phyloP scores from a whole-genome alignment of 2,797 vertebrate genomes.

The Amniataba percoides region DNA sequence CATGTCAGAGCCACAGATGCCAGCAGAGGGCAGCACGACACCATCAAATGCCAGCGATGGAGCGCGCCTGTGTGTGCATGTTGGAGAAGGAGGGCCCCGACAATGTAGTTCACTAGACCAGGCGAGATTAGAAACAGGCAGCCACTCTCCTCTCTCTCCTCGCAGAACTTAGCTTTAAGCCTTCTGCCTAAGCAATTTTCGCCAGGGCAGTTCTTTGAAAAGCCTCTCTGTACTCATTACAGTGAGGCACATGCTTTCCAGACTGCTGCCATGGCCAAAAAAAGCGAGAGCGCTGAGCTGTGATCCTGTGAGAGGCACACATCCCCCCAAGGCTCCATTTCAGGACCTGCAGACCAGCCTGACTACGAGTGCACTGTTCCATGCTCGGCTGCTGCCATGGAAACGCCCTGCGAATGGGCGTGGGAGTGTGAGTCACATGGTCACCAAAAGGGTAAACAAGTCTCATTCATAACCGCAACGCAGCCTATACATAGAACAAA shows the following conservation, averaged over 20 bases:
- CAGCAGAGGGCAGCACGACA: conserved; percentile 80
- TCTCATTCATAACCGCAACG: conserved; percentile 85
- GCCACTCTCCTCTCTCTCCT: conserved; percentile 28
- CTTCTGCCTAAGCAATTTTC: conserved; percentile 41
- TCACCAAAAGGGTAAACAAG: conserved; percentile 85
- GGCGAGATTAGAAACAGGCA: conserved; percentile 72
- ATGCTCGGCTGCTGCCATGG: conserved; percentile 82
- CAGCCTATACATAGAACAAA: conserved; percentile 58
- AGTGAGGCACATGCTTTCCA: conserved; percentile 59
- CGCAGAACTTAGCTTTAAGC: conserved; percentile 53
- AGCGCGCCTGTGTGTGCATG: conserved; percentile 52
- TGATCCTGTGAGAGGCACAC: conserved; percentile 68
- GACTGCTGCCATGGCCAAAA: conserved; percentile 68
- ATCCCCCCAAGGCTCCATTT: conserved; percentile 75
- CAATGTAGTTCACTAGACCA: conserved; percentile 77
- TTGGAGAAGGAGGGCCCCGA: conserved; percentile 45
- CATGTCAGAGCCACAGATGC: background rate
- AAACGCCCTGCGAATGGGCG: conserved; percentile 81
- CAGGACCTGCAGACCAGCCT: conserved; percentile 70
- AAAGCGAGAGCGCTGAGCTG: conserved; percentile 59
- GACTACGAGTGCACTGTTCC: conserved; percentile 75
- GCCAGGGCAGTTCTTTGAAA: conserved; percentile 66
- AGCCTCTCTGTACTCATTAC: conserved; percentile 55
- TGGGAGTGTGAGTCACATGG: conserved; percentile 84
- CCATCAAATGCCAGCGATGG: conserved; percentile 24